Evolutionary conservation across 2,797 vertebrate genomes (phyloP).

Genomic region (Phalanger gymnotis): DNA sequence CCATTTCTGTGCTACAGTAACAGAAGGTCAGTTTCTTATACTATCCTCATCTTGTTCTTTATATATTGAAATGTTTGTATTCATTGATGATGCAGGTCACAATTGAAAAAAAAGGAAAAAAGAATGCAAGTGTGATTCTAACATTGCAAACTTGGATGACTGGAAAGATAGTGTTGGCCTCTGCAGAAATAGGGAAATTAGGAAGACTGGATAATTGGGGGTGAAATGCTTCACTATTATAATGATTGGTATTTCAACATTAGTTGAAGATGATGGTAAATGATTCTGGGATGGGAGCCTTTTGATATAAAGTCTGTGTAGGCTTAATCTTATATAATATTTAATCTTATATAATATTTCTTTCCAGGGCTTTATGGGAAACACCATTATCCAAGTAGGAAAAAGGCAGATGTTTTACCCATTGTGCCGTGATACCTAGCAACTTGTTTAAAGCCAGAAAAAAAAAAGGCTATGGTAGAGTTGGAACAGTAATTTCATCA

Average conservation of each 20-base stretch:
- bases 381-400: neutral
- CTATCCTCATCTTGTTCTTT: neutral
- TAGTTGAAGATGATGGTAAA: neutral
- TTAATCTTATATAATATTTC: neutral
- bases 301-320: constrained; percentile 7
- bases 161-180: neutral
- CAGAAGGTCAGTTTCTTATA: neutral
- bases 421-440: neutral
- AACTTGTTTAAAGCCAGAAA: constrained; percentile 32
- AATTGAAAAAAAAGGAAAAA: neutral
- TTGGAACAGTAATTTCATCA: constrained; percentile 12
- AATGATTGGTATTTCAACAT: neutral
- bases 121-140: neutral
- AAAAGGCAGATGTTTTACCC: neutral
- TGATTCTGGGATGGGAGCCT: neutral
- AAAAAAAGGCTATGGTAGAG: neutral
- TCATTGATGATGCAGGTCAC: neutral
- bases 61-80: neutral
- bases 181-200: neutral
- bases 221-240: neutral
- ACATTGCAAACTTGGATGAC: neutral
- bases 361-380: constrained; percentile 34
- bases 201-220: neutral
- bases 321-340: constrained; percentile 12
- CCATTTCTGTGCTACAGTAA: neutral